These are phyloP conservation scores for Sparidentex hasta DNA, from an alignment of 2,797 vertebrate species.

Conservation along the genomic window DNA sequence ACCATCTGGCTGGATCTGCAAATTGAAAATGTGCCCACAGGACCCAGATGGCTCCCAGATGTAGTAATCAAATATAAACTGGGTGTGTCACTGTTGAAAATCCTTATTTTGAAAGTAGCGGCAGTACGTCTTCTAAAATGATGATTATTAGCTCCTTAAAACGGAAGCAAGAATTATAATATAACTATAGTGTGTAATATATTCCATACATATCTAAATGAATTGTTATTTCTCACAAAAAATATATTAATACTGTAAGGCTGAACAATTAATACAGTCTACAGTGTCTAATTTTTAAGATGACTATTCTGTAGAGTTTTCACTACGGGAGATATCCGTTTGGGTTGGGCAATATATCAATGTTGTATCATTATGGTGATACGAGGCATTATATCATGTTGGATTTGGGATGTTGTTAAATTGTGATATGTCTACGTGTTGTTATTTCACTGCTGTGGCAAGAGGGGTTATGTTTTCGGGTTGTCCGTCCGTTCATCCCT, in stretches of 20 bases:
- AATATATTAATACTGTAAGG: neutral
- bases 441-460: too few species aligned
- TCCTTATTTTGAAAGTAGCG: neutral
- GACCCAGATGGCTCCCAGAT: constrained; percentile 39
- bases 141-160: neutral
- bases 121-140: neutral
- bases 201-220: too few species aligned
- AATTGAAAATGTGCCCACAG: constrained; percentile 24
- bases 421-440: too few species aligned
- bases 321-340: neutral
- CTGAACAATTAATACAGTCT: neutral
- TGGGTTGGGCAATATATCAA: too few species aligned
- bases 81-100: constrained; percentile 1
- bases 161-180: neutral
- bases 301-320: neutral
- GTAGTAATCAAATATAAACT: constrained; percentile 17
- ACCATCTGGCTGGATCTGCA: constrained; percentile 42
- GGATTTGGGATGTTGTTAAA: too few species aligned
- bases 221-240: neutral
- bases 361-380: too few species aligned
- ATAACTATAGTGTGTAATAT: neutral
- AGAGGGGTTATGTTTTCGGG: too few species aligned
- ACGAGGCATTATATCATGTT: too few species aligned
- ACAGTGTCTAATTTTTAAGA: neutral
- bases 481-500: too few species aligned